These are phyloP conservation scores for Salminus brasiliensis DNA, from an alignment of 2,113 vertebrate genomes.

Conservation along the genomic window DNA sequence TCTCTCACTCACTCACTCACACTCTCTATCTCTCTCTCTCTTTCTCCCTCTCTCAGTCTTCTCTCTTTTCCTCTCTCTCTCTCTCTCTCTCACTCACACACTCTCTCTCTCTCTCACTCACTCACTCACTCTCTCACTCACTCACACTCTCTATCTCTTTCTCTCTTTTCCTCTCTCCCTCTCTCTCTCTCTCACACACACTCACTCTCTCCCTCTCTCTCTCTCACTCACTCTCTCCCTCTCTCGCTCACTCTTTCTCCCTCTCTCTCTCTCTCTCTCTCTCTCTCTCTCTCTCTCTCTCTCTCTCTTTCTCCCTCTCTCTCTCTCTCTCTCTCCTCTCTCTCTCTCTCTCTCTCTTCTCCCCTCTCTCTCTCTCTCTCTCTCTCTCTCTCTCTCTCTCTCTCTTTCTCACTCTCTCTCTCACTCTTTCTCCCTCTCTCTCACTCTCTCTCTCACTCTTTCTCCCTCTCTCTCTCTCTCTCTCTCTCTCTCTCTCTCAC, in stretches of 20 bases:
- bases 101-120: no score
- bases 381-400: no score
- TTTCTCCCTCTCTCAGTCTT: no score
- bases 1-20: not conserved
- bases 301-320: not conserved
- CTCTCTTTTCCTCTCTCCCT: not conserved
- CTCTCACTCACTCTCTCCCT: not conserved
- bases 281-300: not conserved
- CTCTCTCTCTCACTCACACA: not conserved
- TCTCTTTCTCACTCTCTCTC: not conserved
- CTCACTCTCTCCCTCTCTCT: not conserved
- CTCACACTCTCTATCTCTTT: not conserved
- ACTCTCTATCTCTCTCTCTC: not conserved
- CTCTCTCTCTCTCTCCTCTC: not conserved
- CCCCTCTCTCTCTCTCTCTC: not conserved
- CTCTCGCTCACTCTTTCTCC: not conserved
- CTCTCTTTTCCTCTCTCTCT: no score
- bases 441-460: no score
- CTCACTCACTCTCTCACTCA: not conserved
- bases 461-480: no score
- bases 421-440: not conserved
- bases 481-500: no score
- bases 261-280: not conserved
- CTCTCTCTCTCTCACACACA: not conserved
- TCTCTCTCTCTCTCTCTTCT: not conserved